phyloP scores from a whole-genome alignment of 2,888 invertebrate genomes.

The Lochmaea capreae region DNA sequence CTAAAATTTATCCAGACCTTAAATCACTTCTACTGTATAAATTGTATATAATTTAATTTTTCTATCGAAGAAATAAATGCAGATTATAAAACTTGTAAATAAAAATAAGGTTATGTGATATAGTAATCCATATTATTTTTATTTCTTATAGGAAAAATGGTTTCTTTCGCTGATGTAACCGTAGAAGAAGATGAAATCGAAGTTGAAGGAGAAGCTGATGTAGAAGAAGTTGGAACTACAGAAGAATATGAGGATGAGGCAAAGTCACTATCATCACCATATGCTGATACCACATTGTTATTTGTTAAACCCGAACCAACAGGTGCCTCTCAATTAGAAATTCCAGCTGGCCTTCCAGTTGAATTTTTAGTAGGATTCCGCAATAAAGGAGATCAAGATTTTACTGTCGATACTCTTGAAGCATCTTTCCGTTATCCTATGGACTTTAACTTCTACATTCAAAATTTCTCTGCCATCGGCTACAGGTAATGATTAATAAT shows the following conservation, averaged over 20 bases:
- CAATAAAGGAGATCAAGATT: constrained; percentile 93
- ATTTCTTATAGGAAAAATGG: constrained; percentile 65
- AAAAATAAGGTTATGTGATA: constrained; percentile 14
- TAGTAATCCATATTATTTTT: background rate
- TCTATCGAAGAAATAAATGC: background rate
- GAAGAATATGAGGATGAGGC: constrained; percentile 75
- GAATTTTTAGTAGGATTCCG: constrained; percentile 96
- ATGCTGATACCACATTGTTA: constrained; percentile 90
- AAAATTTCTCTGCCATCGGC: constrained; percentile 94
- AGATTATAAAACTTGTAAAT: background rate
- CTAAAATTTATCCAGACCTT: background rate
- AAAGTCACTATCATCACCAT: constrained; percentile 82
- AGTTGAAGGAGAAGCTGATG: constrained; percentile 76
- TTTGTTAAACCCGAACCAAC: constrained; percentile 84
- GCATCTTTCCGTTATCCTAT: constrained; percentile 99
- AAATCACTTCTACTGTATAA: background rate
- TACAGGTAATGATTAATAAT: constrained; percentile 73
- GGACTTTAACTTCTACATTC: constrained; percentile 98
- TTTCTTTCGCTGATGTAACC: constrained; percentile 75
- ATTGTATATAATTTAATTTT: background rate
- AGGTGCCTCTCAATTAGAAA: constrained; percentile 79
- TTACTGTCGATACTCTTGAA: constrained; percentile 91
- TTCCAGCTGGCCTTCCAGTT: constrained; percentile 91
- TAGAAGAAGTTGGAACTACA: constrained; percentile 73
- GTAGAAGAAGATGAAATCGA: constrained; percentile 75